Evolutionary conservation across 2,888 invertebrate genomes (phyloP), one percentile per base, ranked within the genome.

Genomic region (Halocaridina rubra): DNA sequence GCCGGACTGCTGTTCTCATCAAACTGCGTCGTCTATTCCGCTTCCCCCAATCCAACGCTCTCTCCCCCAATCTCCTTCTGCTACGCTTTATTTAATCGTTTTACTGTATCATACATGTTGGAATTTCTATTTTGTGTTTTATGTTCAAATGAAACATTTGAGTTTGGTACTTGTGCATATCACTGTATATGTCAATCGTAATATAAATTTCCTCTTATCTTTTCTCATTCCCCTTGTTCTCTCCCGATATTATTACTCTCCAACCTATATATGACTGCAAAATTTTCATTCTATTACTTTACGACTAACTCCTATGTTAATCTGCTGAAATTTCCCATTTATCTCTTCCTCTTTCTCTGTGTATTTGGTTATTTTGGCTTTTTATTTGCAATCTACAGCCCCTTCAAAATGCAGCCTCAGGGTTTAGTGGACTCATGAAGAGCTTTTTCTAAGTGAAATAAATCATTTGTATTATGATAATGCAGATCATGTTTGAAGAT

Each of bases 351-450:
- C 33, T 19, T 61, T 4, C 30, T 8, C 24, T 77, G 19, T 78
- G 64, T 64, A 19, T 46, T 78, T 78, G 67, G 67, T 78, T 78
- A 19, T 33, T 64, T 67, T 19, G 61, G 67, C 10, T 13, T 78
- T 46, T 67, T 19, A 67, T 67, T 67, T 29, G 24, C 46, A 33
- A 32, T 27, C 22, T 72, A 86, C 72, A 88, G 88, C 88, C 88
- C 39, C 81, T 88, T 72, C 88, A 88, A 88, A 88, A 88, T 61
- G 88, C 88, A 69, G 88, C 88, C 82, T 88, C 88, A 79, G 88
- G 88, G 64, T 88, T 88, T 72, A 85, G 84, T 29, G 88, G 88
- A 32, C 81, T 88, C 59, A 88, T 88, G 88, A 88, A 88, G 77
- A 86, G 88, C 75, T 88, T 88, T 64, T 88, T 88, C 86, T 88